Base-by-base conservation (phyloP, 2,113 vertebrate genomes). In the Pterocles gutturalis region DNA sequence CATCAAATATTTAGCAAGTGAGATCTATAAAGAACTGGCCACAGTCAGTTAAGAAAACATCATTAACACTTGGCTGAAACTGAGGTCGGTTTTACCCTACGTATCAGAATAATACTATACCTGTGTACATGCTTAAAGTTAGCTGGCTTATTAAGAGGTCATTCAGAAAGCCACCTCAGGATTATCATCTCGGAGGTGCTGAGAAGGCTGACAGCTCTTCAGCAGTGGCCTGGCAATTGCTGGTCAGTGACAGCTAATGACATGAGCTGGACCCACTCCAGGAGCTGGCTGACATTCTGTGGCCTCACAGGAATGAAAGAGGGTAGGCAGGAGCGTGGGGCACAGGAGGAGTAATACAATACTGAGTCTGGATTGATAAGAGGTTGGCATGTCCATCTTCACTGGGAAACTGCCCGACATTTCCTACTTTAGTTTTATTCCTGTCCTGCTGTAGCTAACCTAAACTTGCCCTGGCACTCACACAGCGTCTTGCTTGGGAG, bases 1-100 rank as follows among this genome's bases (percentile, higher is more conserved):
- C 65, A 85, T 79, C 81, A 93, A 89, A 87, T 84, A 96, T 85
- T 96, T 61, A 93, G 53, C 65, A 91, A 78, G 64, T 48, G 83
- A 55, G 41, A 87, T 46, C 76, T 67, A 75, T 46, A 58, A 88
- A 93, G 58, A 83, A 90, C 46, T 34, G 51, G 71, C 65, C 7
- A n/a, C 1, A 81, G 49, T 69, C 22, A 13, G 64, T 78, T 77
- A 73, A 71, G 62, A 71, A 96, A 96, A 90, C 43, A 79, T 66
- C 55, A 54, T 72, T 82, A 93, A 82, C 45, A n/a, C 69, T 14
- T 65, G 54, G 60, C 65, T 87, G 77, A 87, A 91, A 54, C 8
- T 5, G 64, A 76, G 80, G n/a, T 73, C 65, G 67, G 38, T 49
- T 58, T 62, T 67, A 29, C 55, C 60, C 43, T 51, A 2, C 9